Percentiles rank a stretch among this genome's conserved stretches.
Conservation (phyloP, 2,113 vertebrate species). For the Tauraco erythrolophus region DNA sequence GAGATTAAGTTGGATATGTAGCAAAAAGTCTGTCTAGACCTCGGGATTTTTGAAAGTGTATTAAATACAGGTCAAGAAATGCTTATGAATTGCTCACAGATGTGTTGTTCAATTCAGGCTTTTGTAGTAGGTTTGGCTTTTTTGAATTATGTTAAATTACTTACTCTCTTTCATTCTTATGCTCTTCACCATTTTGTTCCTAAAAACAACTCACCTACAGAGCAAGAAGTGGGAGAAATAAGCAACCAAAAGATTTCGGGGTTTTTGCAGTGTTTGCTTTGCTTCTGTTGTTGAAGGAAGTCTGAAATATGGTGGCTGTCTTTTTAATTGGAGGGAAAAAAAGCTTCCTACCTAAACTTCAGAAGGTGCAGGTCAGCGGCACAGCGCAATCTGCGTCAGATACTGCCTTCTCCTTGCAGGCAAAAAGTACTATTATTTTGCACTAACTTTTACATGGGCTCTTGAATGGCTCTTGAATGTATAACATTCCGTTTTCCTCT, state of each 20-base stretch:
- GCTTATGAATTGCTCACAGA: constrained; percentile 6
- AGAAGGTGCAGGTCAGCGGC: background rate
- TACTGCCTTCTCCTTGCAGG: background rate
- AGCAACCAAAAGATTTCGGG: background rate
- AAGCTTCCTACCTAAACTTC: background rate
- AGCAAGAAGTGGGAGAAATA: background rate
- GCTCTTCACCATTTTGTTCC: background rate
- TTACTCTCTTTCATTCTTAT: background rate
- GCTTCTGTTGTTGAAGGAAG: background rate
- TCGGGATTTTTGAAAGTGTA: background rate
- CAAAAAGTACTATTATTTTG: background rate
- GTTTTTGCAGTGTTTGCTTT: background rate
- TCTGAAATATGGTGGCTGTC: background rate
- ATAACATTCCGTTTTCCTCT: accelerated
- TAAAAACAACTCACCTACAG: background rate
- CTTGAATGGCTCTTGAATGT: background rate
- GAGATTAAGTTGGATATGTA: constrained; percentile 1
- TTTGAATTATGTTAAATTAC: background rate
- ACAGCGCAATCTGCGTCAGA: background rate
- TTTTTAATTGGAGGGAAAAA: background rate
- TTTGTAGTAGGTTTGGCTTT: constrained; percentile 4
- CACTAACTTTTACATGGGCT: background rate
- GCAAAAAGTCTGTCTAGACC: constrained; percentile 17
- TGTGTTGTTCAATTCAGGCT: background rate
- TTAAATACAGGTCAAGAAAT: constrained; percentile 12